Evolutionary conservation across 2,113 vertebrate species (phyloP), one percentile per base, ranked within the genome.

Genomic region (Rhynchopsitta pachyrhyncha): DNA sequence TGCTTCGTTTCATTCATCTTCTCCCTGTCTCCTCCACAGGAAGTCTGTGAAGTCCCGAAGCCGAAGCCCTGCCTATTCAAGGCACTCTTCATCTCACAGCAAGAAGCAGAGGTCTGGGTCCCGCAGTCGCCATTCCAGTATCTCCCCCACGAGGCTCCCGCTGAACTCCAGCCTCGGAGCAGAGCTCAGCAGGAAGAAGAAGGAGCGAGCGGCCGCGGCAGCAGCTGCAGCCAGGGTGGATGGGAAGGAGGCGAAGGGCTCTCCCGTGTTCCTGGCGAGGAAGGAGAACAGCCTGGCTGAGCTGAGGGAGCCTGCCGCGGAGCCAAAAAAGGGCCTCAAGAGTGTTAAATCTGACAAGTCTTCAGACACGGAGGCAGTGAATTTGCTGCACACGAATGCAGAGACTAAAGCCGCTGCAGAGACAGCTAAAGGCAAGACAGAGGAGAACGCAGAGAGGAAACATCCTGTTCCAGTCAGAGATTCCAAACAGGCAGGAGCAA

Each of bases 81-180:
- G 99, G 50, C 98, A 99, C 39, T 99, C 99, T n/a, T 99, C 98
- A 86, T 99, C 99, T 80, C 99, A 99, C 80, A 98, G 95, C 86
- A 99, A 99, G 77, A 99, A 99, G 96, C 99, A 99, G 89, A 97
- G 98, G 63, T 98, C 98, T 37, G 98, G 98, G 12, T 98, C 99
- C 39, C 98, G 98, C 92, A 99, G 98, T 94, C 98, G 98, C 93
- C 98, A 99, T 91, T 99, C 99, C 87, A 97, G 99, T 68, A 99
- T 99, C 76, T 99, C 99, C 35, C 99, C 99, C 2, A 98, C 98
- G 5, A 97, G 98, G 67, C 98, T 99, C 39, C 99, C 99, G 0
- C 98, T 99, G 22, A 99, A 99, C 94, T 99, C 99, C 90, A 99
- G 99, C 77, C 97, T 99, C 18, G 99, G 99, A 33, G 99, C 99